phyloP scores from a whole-genome alignment of 2,797 vertebrate genomes.

The Liasis olivaceus region DNA sequence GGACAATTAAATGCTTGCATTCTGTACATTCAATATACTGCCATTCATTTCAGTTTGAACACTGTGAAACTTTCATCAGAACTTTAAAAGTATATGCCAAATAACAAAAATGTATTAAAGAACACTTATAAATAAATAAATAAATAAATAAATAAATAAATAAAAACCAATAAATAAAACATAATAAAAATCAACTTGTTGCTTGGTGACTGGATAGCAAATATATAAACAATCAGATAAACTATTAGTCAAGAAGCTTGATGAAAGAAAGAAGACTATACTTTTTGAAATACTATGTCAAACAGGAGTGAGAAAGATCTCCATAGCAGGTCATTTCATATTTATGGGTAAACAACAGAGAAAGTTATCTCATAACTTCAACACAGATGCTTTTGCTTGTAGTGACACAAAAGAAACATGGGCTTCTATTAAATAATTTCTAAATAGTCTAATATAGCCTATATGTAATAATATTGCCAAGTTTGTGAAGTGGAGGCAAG shows the following conservation, averaged over 20 bases:
- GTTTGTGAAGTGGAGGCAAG: neutral
- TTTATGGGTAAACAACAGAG: neutral
- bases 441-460: neutral
- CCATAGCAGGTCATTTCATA: neutral
- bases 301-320: neutral
- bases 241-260: neutral
- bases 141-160: too few relatives aligned
- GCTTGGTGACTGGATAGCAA: neutral
- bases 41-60: neutral
- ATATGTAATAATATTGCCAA: neutral
- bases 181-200: neutral
- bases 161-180: neutral
- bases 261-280: neutral
- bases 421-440: neutral
- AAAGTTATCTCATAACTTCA: neutral
- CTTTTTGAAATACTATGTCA: neutral
- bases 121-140: too few relatives aligned
- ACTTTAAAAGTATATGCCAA: neutral
- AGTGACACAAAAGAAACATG: neutral
- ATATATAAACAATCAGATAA: neutral
- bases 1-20: conserved; percentile 31
- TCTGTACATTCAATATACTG: neutral
- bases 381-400: neutral
- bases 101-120: neutral
- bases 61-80: neutral